Conservation (phyloP, 2,888 invertebrate genomes). For the Lasioglossum morio region DNA sequence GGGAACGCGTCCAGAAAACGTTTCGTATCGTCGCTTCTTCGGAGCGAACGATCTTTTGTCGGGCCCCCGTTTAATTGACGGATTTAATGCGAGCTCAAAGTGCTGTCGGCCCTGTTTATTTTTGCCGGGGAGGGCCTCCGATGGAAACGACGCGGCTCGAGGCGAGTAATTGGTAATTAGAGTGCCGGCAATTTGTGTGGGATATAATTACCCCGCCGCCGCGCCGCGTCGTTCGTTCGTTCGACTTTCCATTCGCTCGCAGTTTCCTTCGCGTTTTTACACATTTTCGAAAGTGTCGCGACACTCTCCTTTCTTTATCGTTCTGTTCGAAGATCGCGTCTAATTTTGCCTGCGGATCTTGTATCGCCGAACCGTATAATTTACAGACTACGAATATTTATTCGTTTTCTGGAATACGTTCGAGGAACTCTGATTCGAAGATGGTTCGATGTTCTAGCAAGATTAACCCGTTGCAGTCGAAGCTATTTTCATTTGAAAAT, state of each 20-base stretch:
- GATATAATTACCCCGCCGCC: not conserved
- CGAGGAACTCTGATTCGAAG: no score
- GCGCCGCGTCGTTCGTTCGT: not conserved
- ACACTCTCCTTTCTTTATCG: not conserved
- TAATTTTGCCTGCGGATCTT: not conserved
- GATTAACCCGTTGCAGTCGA: no score
- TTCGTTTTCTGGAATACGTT: no score
- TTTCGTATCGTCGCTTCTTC: conserved; percentile 1
- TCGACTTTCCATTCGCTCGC: not conserved
- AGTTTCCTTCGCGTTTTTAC: not conserved
- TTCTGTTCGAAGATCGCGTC: not conserved
- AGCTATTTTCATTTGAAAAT: no score
- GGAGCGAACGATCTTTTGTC: conserved; percentile 6
- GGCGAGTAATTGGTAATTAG: conserved; percentile 9
- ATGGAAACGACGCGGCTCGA: not conserved
- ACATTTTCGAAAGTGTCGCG: not conserved
- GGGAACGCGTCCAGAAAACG: conserved; percentile 1
- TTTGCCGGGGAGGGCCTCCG: not conserved
- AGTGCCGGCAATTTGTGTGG: not conserved
- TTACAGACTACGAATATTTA: no score
- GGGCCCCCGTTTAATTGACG: not conserved
- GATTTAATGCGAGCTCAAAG: not conserved
- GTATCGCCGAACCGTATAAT: not conserved
- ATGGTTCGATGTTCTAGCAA: no score
- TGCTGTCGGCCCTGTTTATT: not conserved